phyloP scores from a whole-genome alignment of 2,113 vertebrate genomes.

The Dasyurus viverrinus region DNA sequence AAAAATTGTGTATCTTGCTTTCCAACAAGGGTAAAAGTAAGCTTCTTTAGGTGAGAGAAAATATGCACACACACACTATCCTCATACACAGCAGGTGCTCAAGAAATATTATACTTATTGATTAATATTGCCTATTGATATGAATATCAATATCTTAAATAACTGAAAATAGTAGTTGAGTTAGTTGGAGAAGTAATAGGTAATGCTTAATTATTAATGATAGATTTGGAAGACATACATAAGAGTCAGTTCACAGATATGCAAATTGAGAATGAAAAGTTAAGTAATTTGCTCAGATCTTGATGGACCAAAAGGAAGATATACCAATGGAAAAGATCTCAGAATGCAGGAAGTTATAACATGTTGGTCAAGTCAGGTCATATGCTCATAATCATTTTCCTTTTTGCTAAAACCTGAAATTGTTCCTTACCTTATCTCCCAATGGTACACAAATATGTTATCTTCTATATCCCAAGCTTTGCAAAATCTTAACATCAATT shows the following conservation, averaged over 20 bases:
- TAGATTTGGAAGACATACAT: constrained; percentile 40
- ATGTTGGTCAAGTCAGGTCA: neutral
- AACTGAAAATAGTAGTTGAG: constrained; percentile 31
- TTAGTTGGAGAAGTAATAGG: constrained; percentile 61
- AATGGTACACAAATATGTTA: neutral
- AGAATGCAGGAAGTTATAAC: neutral
- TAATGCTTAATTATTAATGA: constrained; percentile 64
- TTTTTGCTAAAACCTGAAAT: neutral
- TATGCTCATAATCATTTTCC: neutral
- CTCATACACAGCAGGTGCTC: neutral
- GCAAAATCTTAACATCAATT: neutral
- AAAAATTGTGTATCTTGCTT: neutral
- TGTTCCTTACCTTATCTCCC: neutral
- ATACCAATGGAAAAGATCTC: neutral
- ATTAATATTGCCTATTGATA: neutral
- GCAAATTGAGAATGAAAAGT: constrained; percentile 21
- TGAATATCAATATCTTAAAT: neutral
- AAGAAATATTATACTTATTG: neutral
- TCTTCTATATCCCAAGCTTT: neutral
- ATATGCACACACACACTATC: too few relatives aligned
- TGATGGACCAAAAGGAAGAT: neutral
- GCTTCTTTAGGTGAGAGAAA: neutral
- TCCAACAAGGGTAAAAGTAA: neutral
- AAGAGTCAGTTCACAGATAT: constrained; percentile 21
- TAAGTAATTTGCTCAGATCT: neutral